Evolutionary conservation across 2,113 vertebrate genomes (phyloP).

Genomic region (Macroglossus sobrinus): DNA sequence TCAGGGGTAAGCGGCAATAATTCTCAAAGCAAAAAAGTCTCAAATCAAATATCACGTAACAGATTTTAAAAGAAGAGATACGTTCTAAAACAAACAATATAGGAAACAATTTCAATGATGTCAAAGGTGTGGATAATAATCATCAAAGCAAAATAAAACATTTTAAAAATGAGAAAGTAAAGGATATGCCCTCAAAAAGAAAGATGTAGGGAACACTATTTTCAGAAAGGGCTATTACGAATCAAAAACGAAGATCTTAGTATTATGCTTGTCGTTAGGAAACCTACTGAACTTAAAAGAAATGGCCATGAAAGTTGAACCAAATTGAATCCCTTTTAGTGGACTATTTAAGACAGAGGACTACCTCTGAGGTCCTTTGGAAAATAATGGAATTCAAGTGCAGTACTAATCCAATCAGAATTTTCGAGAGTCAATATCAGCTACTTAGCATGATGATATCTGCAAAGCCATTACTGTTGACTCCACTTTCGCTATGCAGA

Average conservation of each 20-base stretch:
- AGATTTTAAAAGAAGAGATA: not conserved
- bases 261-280: not conserved
- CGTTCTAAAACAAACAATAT: not conserved
- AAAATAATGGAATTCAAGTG: constrained; percentile 38
- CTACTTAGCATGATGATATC: constrained; percentile 6
- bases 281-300: constrained; percentile 17
- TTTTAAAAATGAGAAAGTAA: not conserved
- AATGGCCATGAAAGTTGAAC: constrained; percentile 29
- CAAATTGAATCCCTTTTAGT: constrained; percentile 2
- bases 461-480: constrained; percentile 2
- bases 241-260: not conserved
- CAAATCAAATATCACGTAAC: constrained; percentile 17
- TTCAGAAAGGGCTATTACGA: not conserved
- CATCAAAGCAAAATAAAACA: constrained; percentile 5
- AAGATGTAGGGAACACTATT: not conserved
- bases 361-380: not conserved
- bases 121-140: not conserved
- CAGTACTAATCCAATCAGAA: constrained; percentile 12
- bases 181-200: not conserved
- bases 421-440: constrained; percentile 48
- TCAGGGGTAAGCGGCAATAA: not conserved
- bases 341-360: not conserved
- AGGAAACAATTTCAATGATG: not conserved
- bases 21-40: constrained; percentile 24
- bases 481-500: not conserved